Conservation (phyloP, 2,888 invertebrate species). For the Brassicogethes aeneus region DNA sequence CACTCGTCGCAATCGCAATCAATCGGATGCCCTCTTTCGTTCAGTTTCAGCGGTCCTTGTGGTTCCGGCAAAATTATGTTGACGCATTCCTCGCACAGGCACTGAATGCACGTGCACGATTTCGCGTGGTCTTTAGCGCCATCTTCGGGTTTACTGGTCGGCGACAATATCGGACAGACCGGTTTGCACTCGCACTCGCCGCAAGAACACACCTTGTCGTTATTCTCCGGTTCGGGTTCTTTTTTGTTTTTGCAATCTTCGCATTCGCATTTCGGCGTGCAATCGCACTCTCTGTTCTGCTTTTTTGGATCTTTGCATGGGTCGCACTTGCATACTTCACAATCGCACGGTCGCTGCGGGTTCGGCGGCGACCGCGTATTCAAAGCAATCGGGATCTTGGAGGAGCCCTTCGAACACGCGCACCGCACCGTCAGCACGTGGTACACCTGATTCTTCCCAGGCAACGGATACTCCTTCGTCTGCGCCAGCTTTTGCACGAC, state of each 20-base stretch:
- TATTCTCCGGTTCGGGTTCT: not conserved
- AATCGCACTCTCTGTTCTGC: not conserved
- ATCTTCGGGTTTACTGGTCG: not conserved
- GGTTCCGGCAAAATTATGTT: constrained; percentile 3
- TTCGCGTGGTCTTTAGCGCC: not conserved
- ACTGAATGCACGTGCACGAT: not conserved
- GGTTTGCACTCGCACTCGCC: not conserved
- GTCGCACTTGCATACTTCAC: constrained; percentile 2
- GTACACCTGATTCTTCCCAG: constrained; percentile 21
- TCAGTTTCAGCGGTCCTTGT: not conserved
- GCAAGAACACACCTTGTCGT: not conserved
- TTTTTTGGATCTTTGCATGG: constrained; percentile 3
- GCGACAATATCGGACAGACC: not conserved
- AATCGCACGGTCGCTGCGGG: not conserved
- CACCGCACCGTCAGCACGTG: constrained; percentile 20
- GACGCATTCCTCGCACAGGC: constrained; percentile 10
- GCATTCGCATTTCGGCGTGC: constrained; percentile 10
- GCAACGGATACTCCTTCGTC: constrained; percentile 17
- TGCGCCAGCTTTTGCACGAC: constrained; percentile 17
- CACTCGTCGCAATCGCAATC: constrained; percentile 11
- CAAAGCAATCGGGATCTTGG: constrained; percentile 19
- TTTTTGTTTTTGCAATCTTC: constrained; percentile 10
- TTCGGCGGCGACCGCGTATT: constrained; percentile 6
- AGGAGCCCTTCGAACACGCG: constrained; percentile 15
- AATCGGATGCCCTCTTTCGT: constrained; percentile 1